phyloP scores from a whole-genome alignment of 2,797 vertebrate genomes.

The Falco biarmicus region DNA sequence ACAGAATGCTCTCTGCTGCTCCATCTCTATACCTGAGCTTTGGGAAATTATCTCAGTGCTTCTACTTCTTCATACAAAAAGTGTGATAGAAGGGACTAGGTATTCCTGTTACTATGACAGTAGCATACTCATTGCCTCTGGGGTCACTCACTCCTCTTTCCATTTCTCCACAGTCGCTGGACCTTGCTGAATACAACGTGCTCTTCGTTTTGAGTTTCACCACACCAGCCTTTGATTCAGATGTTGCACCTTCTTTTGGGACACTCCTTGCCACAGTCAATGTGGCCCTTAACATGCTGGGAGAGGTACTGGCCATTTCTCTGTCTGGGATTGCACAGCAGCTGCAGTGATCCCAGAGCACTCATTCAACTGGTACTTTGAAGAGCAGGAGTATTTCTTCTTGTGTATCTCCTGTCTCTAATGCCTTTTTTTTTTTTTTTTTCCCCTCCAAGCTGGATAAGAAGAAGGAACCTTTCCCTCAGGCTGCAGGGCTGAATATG shows the following conservation, averaged over 20 bases:
- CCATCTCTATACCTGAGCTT: background rate
- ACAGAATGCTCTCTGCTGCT: background rate
- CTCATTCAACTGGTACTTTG: background rate
- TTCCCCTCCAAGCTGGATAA: conserved; percentile 87
- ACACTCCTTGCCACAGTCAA: conserved; percentile 96
- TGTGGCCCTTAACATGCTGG: conserved; percentile 92
- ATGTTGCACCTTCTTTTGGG: conserved; percentile 96
- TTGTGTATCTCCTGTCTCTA: background rate
- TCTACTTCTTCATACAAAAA: background rate
- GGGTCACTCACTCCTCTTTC: background rate
- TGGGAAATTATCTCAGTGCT: background rate
- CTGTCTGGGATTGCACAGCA: background rate
- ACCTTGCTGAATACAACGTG: conserved; percentile 91
- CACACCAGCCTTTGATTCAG: conserved; percentile 93
- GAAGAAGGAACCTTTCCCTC: conserved; percentile 90
- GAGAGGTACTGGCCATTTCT: conserved; percentile 83
- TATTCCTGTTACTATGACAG: background rate
- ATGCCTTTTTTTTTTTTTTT: background rate
- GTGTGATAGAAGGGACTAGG: rapidly evolving
- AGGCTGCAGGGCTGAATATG: conserved; percentile 83
- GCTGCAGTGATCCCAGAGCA: background rate
- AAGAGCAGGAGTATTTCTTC: background rate
- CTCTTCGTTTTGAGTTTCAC: conserved; percentile 95
- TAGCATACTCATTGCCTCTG: rapidly evolving
- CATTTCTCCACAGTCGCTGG: conserved; percentile 85